A percentile compares a stretch with the other conserved stretches of the same genome.
These are phyloP conservation scores for Nothocercus nigrocapillus DNA, from an alignment of 2,113 vertebrate genomes.

Conservation along the genomic window DNA sequence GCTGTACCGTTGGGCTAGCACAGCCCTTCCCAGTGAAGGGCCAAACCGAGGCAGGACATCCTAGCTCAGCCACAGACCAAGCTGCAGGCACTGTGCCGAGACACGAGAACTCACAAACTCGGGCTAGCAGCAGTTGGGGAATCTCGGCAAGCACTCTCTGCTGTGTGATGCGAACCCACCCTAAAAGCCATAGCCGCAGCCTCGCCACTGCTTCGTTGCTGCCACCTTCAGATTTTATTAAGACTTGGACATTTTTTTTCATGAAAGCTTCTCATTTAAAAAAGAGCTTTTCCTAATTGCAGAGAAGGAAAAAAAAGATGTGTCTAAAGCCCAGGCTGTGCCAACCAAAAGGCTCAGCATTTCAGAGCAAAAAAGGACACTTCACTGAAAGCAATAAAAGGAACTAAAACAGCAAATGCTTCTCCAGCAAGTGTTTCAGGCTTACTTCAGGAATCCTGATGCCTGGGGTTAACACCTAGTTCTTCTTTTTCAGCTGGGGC, in stretches of 20 bases:
- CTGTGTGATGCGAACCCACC: background rate
- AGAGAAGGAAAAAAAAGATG: background rate
- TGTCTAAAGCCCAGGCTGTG: constrained; percentile 20
- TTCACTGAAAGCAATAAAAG: constrained; percentile 25
- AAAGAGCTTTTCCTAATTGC: constrained; percentile 3
- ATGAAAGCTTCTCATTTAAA: background rate
- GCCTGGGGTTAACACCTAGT: background rate
- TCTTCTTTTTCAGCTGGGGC: background rate
- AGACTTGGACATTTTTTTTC: background rate
- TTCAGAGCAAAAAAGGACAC: background rate
- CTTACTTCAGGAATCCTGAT: background rate
- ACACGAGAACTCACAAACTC: background rate
- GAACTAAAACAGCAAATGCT: constrained; percentile 14
- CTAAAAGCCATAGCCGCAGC: background rate
- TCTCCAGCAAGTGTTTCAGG: background rate
- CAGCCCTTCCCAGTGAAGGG: accelerated
- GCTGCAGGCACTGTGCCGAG: background rate
- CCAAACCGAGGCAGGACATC: background rate
- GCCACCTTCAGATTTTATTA: constrained; percentile 61
- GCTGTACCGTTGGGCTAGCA: background rate
- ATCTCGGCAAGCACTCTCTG: background rate
- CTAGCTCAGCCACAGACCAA: background rate
- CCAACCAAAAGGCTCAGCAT: constrained; percentile 29
- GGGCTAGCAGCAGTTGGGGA: background rate
- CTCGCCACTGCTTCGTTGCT: constrained; percentile 21